Evolutionary conservation across 1,140 invertebrate species (phyloP).

Genomic region (honey bee (Apis mellifera)): DNA sequence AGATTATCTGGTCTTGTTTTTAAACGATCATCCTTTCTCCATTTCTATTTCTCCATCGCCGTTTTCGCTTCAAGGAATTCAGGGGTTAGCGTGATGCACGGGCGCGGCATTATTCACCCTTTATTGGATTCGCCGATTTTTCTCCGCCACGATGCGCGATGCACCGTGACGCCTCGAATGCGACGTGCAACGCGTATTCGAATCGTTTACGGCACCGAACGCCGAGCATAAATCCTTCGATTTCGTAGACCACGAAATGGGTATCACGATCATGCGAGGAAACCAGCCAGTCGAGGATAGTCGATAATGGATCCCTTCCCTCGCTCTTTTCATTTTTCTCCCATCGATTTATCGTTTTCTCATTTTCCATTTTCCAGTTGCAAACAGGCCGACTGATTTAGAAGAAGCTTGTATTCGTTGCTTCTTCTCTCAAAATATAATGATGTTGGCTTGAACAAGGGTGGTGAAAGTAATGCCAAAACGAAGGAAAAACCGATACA

Average conservation of each 20-base stretch:
- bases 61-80: not conserved
- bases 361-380: not conserved
- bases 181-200: constrained; percentile 24
- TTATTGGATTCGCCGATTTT: constrained; percentile 74
- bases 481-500: too few relatives aligned
- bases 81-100: constrained; percentile 46
- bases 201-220: constrained; percentile 56
- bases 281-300: constrained; percentile 5
- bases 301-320: constrained; percentile 33
- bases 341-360: constrained; percentile 25
- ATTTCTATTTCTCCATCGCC: not conserved
- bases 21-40: not conserved
- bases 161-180: constrained; percentile 37
- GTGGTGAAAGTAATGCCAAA: not conserved
- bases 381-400: not conserved
- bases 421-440: not conserved
- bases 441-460: not conserved
- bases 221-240: constrained; percentile 56
- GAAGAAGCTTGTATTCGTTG: not conserved
- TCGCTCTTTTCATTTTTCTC: not conserved
- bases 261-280: constrained; percentile 4
- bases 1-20: too few relatives aligned
- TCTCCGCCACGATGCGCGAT: constrained; percentile 40
- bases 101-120: constrained; percentile 71
- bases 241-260: constrained; percentile 9